Evolutionary conservation across 64 coral and sea anemone genomes (phyloP).

Genomic region (Anthopleura sola): DNA sequence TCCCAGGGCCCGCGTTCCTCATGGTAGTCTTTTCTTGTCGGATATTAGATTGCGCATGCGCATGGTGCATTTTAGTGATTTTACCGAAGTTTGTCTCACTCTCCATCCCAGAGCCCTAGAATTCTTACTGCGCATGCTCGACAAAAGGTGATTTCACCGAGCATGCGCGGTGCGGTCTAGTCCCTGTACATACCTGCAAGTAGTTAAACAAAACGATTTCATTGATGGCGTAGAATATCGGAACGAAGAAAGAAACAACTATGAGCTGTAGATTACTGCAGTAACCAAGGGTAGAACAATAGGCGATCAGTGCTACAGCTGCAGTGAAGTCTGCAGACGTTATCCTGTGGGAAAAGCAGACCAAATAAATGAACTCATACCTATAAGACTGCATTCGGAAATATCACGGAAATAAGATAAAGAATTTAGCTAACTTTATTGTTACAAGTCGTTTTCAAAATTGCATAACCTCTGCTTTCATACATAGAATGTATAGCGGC

Average conservation of each 20-base stretch:
- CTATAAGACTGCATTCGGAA: too few species aligned
- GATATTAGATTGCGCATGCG: not conserved
- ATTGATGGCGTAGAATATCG: slow-evolving; percentile 24
- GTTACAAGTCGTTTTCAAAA: too few species aligned
- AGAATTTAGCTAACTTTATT: too few species aligned
- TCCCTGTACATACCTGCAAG: not conserved
- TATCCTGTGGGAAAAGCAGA: not conserved
- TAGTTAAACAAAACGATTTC: slow-evolving; percentile 28
- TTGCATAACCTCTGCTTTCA: too few species aligned
- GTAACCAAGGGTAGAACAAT: slow-evolving; percentile 23
- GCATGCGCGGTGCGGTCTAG: too few species aligned
- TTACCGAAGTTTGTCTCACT: too few species aligned
- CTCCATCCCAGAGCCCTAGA: too few species aligned
- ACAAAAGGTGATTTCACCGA: not conserved
- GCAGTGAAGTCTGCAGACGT: slow-evolving; percentile 16
- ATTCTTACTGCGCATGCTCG: not conserved
- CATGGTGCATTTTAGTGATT: too few species aligned
- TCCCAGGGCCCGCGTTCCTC: too few species aligned
- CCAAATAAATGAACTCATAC: not conserved
- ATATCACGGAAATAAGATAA: too few species aligned
- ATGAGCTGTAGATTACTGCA: slow-evolving; percentile 29
- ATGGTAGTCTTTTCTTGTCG: too few species aligned
- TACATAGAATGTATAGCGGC: too few species aligned
- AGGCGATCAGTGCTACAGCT: slow-evolving; percentile 20
- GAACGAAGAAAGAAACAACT: slow-evolving; percentile 15